phyloP scores from a whole-genome alignment of 2,888 invertebrate species.

The Machimus rusticus region DNA sequence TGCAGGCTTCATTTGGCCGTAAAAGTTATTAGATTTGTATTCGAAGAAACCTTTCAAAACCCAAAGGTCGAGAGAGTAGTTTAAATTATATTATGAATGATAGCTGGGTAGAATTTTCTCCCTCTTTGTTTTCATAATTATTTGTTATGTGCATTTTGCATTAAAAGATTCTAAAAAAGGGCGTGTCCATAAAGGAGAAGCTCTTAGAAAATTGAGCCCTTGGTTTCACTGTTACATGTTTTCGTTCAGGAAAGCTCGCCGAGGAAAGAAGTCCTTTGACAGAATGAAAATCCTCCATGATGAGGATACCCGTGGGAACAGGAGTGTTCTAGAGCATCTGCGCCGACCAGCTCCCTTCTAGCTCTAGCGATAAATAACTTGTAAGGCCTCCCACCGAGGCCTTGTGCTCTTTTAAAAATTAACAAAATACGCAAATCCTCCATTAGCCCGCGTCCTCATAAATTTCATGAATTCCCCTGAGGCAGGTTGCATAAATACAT shows the following conservation, averaged over 20 bases:
- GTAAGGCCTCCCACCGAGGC: not conserved
- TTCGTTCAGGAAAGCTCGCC: not conserved
- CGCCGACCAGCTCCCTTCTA: not conserved
- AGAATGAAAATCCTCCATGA: not conserved
- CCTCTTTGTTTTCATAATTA: not conserved
- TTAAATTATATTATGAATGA: not conserved
- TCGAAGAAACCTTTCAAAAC: not conserved
- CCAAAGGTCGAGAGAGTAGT: not conserved
- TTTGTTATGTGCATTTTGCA: not conserved
- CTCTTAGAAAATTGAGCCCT: not conserved
- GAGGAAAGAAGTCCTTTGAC: not conserved
- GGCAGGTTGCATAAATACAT: conserved; percentile 14
- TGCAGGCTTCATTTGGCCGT: not conserved
- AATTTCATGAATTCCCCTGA: conserved; percentile 15
- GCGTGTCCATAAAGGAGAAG: not conserved
- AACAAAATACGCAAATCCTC: conserved; percentile 23
- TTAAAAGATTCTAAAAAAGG: not conserved
- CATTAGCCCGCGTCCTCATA: conserved; percentile 24
- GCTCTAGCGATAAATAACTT: conserved; percentile 3
- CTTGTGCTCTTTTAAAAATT: conserved; percentile 21
- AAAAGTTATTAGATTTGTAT: not conserved
- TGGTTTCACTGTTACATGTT: not conserved
- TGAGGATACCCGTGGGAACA: not conserved
- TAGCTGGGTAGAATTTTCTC: not conserved
- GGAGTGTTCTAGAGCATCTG: not conserved